A percentile compares a stretch with the other conserved stretches of the same genome.
phyloP scores from a whole-genome alignment of 2,113 vertebrate species.

The Petrocephalus microphthalmus region DNA sequence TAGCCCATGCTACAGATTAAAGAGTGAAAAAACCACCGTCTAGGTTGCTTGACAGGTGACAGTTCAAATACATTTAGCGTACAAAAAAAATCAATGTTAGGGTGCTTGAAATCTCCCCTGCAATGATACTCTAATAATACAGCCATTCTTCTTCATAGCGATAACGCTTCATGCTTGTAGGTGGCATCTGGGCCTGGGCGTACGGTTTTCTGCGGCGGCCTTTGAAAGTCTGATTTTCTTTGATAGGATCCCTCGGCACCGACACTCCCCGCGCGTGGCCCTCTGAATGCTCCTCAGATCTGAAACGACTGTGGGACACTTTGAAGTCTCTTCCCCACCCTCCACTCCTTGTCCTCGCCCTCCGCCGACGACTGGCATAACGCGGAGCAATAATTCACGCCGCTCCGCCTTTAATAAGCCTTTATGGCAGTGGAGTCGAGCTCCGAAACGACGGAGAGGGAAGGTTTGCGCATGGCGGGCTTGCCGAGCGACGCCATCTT shows the following conservation, averaged over 20 bases:
- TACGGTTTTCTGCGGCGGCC: conserved; percentile 22
- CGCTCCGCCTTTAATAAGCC: conserved; percentile 16
- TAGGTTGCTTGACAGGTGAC: background rate
- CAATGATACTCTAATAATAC: background rate
- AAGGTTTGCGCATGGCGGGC: too few species aligned
- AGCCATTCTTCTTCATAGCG: conserved; percentile 5
- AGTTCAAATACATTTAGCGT: background rate
- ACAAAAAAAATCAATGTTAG: background rate
- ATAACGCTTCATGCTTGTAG: background rate
- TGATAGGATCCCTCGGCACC: conserved; percentile 35
- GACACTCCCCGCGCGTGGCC: conserved; percentile 20
- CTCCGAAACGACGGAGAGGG: background rate
- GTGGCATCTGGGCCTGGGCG: conserved; percentile 16
- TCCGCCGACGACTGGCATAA: conserved; percentile 10
- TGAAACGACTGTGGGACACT: conserved; percentile 30
- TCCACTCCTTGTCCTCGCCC: conserved; percentile 12
- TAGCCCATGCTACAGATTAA: background rate
- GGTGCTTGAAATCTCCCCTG: background rate
- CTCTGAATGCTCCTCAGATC: conserved; percentile 31
- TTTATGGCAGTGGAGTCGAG: background rate
- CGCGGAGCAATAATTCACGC: background rate
- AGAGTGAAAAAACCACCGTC: background rate
- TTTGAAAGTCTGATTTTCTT: conserved; percentile 36
- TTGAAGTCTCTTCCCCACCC: conserved; percentile 31
- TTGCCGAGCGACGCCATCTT: background rate